Evolutionary conservation across 1,140 invertebrate genomes (phyloP).

Genomic region (Andrena cerasifolii): DNA sequence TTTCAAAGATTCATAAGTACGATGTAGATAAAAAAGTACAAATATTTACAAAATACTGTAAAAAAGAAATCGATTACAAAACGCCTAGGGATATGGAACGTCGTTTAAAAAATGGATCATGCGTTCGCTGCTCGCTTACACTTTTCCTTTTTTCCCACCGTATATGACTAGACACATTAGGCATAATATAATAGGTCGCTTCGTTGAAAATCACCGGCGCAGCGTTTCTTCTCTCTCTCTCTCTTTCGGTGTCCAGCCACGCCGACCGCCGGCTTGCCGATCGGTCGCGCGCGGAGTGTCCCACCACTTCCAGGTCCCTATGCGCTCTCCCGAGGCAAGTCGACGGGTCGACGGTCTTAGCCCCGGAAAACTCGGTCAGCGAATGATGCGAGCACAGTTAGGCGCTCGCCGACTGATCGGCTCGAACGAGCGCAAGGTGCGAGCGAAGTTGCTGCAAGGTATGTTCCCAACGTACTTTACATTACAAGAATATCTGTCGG

Average conservation of each 20-base stretch:
- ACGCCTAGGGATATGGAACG: conserved; percentile 64
- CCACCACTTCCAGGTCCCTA: not conserved
- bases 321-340: conserved; percentile 7
- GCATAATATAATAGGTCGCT: conserved; percentile 56
- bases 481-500: conserved; percentile 63
- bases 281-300: not conserved
- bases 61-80: conserved; percentile 65
- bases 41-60: conserved; percentile 77
- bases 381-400: conserved; percentile 59
- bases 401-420: conserved; percentile 41
- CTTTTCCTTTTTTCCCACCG: conserved; percentile 32
- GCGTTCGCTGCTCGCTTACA: conserved; percentile 52
- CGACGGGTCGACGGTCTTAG: conserved; percentile 18
- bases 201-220: conserved; percentile 46
- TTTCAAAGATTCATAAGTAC: conserved; percentile 71
- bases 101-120: conserved; percentile 59
- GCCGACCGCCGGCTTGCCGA: not conserved
- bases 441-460: conserved; percentile 56
- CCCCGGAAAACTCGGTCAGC: conserved; percentile 24
- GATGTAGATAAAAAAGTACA: conserved; percentile 75
- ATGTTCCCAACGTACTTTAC: conserved; percentile 55
- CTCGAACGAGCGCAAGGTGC: conserved; percentile 48
- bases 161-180: conserved; percentile 68
- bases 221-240: not conserved
- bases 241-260: not conserved